phyloP scores from a whole-genome alignment of 2,888 invertebrate species.

The Camponotus fellah region DNA sequence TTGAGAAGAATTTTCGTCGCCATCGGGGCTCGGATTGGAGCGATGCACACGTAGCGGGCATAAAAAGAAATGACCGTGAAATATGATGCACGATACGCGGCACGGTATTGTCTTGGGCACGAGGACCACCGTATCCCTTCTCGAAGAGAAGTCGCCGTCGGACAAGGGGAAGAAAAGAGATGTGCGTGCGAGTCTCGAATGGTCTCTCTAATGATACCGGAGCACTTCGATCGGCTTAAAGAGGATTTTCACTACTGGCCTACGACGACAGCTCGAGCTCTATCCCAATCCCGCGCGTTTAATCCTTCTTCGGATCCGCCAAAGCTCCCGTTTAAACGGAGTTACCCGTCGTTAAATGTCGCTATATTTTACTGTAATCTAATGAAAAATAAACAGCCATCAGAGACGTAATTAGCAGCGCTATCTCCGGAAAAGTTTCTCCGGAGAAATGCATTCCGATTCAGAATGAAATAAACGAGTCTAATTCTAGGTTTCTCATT shows the following conservation, averaged over 20 bases:
- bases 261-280: conserved; percentile 22
- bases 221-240: conserved; percentile 67
- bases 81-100: conserved; percentile 81
- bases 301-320: conserved; percentile 21
- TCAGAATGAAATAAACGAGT: conserved; percentile 12
- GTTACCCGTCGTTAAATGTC: conserved; percentile 16
- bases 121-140: conserved; percentile 56
- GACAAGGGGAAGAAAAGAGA: conserved; percentile 77
- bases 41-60: conserved; percentile 62
- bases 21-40: conserved; percentile 51
- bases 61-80: conserved; percentile 79
- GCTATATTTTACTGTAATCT: conserved; percentile 33
- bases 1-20: conserved; percentile 69
- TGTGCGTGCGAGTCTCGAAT: conserved; percentile 77
- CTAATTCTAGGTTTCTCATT: not conserved
- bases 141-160: conserved; percentile 67
- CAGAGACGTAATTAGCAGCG: conserved; percentile 29
- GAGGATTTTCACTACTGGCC: conserved; percentile 42
- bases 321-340: conserved; percentile 16
- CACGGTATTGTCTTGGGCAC: conserved; percentile 79
- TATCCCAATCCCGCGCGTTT: conserved; percentile 8
- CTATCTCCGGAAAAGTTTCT: not conserved
- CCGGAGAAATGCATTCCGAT: conserved; percentile 10
- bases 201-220: conserved; percentile 80
- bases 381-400: conserved; percentile 37